A percentile compares a stretch with the other conserved stretches of the same genome.
Evolutionary conservation across 2,888 invertebrate species (phyloP).

Genomic region (Endotricha flammealis): DNA sequence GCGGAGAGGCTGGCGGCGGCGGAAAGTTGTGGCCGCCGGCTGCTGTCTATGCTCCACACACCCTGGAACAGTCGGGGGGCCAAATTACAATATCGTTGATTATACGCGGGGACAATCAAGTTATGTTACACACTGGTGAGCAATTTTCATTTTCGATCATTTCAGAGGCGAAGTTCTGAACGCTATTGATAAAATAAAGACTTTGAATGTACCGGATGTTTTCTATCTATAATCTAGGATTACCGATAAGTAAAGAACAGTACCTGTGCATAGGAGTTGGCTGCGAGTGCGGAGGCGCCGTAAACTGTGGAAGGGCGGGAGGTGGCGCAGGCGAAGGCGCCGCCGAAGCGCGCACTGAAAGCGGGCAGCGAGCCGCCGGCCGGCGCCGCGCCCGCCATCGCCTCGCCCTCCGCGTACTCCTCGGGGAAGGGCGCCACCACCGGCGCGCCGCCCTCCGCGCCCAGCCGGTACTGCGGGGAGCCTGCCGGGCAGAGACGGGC

Average conservation of each 20-base stretch:
- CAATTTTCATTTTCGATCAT: too few species aligned
- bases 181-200: too few species aligned
- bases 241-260: slow-evolving; percentile 18
- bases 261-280: slow-evolving; percentile 49
- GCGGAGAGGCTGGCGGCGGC: slow-evolving; percentile 85
- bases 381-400: slow-evolving; percentile 31
- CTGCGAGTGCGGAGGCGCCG: slow-evolving; percentile 36
- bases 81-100: too few species aligned
- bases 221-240: too few species aligned
- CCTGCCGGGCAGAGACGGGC: too few species aligned
- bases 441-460: slow-evolving; percentile 25
- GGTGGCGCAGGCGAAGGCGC: slow-evolving; percentile 50
- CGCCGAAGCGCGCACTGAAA: slow-evolving; percentile 76
- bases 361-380: slow-evolving; percentile 70
- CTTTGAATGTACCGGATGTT: too few species aligned
- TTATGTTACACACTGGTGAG: too few species aligned
- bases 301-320: slow-evolving; percentile 50
- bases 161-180: too few species aligned
- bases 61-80: slow-evolving; percentile 68
- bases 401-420: slow-evolving; percentile 33
- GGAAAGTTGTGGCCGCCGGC: slow-evolving; percentile 73
- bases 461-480: slow-evolving; percentile 5
- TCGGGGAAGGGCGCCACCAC: slow-evolving; percentile 27
- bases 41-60: slow-evolving; percentile 51
- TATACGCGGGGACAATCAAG: too few species aligned